Evolutionary conservation across 2,797 vertebrate genomes (phyloP).

Genomic region (Chanos chanos): DNA sequence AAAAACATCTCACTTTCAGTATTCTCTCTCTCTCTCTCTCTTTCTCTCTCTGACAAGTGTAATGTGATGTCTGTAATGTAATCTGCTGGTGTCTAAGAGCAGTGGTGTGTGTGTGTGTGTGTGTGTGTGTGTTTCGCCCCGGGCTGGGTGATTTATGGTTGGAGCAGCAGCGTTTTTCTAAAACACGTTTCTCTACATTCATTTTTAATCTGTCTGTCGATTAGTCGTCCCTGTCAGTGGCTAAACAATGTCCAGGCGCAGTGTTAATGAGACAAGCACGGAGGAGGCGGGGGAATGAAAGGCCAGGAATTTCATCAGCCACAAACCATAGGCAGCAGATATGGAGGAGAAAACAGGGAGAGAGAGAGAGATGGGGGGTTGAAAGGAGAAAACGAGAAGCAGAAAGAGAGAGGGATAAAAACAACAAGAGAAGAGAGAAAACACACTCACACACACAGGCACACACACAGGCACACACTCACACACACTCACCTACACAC

Average conservation of each 20-base stretch:
- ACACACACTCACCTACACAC: no score
- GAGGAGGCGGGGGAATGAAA: background rate
- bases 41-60: slow-evolving; percentile 29
- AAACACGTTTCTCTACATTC: slow-evolving; percentile 83
- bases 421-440: no score
- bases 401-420: no score
- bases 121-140: slow-evolving; percentile 46
- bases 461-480: no score
- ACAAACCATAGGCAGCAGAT: no score
- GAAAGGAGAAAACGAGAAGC: no score
- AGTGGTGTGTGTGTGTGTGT: slow-evolving; percentile 12
- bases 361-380: no score
- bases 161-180: slow-evolving; percentile 69
- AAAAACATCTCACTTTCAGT: no score
- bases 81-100: slow-evolving; percentile 42
- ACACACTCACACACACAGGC: no score
- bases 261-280: slow-evolving; percentile 78
- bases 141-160: slow-evolving; percentile 83
- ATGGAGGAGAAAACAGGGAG: no score
- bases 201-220: slow-evolving; percentile 83
- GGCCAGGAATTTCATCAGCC: no score
- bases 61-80: slow-evolving; percentile 55
- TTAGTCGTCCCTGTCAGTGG: slow-evolving; percentile 81
- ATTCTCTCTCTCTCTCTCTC: background rate
- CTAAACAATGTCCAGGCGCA: slow-evolving; percentile 82